Base-by-base conservation (phyloP, 2,888 invertebrate genomes). In the Dioctria linearis region DNA sequence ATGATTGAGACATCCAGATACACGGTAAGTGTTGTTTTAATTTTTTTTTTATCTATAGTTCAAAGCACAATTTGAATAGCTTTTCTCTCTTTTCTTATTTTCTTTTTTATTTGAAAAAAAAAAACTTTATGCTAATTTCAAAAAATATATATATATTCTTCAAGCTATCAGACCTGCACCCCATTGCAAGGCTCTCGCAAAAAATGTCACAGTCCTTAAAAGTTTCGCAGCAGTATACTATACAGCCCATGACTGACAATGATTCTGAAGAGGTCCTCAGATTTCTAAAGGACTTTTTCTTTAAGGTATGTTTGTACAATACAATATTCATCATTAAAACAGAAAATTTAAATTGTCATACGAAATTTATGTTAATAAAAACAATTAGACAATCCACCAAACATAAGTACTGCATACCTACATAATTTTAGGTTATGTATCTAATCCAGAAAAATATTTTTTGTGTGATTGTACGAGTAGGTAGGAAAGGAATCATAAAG, bases 231-330 rank as follows among this genome's bases (percentile, higher is more conserved):
- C 84, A 87, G 78, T 88, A 87, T 65, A 88, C 87, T 63, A 87
- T 91, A 63, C 88, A 89, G 63, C 85, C 88, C 1, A 85, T 91
- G 6, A 85, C 84, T 54, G 88, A 89, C 25, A 88, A 90, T 76
- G 93, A 93, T 85, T 87, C 87, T 2, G 90, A 90, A 3, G 89
- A 87, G 63, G 90, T 93, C 13, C 88, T 93, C 82, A 86, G 88
- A 51, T 91, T 93, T 85, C 88, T 93, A 2, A 90, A 90, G 84
- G 88, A 88, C 86, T 93, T 90, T 88, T 92, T 92, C 87, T 92
- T 92, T 85, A 90, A 90, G 83, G 92, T 88, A 83, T 84, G 83
- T 8, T 63, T n/a, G 4, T 13, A 42, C 40, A 6, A 11, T 25
- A 25, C 25, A 25, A 1, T 25, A 25, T 25, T 25, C 25, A 25